Conservation (phyloP, 2,888 invertebrate genomes). For the Hydraecia micacea region DNA sequence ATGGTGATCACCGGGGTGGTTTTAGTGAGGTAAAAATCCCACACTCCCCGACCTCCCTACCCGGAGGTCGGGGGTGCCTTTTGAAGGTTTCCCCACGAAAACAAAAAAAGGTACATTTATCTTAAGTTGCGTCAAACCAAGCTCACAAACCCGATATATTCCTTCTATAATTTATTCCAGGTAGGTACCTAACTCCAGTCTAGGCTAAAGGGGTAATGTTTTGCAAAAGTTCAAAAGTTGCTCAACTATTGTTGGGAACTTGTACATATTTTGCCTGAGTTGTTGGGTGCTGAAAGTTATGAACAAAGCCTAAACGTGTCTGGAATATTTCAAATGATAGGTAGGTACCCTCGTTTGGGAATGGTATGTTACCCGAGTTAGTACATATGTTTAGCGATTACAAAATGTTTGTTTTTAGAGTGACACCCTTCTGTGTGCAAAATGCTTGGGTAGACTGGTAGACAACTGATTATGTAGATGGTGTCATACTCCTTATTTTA, state of each 20-base stretch:
- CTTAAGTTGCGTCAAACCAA: neutral
- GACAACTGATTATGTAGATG: neutral
- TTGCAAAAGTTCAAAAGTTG: conserved; percentile 30
- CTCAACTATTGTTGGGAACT: conserved; percentile 36
- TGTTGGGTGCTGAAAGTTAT: conserved; percentile 32
- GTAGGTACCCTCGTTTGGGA: neutral
- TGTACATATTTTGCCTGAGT: conserved; percentile 36
- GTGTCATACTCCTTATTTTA: neutral
- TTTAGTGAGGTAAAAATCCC: no score
- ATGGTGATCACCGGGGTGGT: no score
- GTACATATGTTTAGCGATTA: conserved; percentile 1
- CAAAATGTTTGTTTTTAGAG: neutral
- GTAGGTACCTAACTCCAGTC: neutral
- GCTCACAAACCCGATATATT: neutral
- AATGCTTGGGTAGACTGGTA: no score
- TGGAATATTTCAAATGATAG: conserved; percentile 37
- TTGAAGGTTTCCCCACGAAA: no score
- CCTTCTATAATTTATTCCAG: neutral
- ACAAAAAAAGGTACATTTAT: neutral
- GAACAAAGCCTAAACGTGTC: conserved; percentile 18
- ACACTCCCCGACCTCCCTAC: no score
- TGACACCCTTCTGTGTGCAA: neutral
- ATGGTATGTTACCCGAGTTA: conserved; percentile 8
- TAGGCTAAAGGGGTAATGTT: conserved; percentile 28
- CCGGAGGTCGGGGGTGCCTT: no score